Evolutionary conservation across 2,797 vertebrate species (phyloP), one percentile per base, ranked within the genome.

Genomic region (Sciurus vulgaris): DNA sequence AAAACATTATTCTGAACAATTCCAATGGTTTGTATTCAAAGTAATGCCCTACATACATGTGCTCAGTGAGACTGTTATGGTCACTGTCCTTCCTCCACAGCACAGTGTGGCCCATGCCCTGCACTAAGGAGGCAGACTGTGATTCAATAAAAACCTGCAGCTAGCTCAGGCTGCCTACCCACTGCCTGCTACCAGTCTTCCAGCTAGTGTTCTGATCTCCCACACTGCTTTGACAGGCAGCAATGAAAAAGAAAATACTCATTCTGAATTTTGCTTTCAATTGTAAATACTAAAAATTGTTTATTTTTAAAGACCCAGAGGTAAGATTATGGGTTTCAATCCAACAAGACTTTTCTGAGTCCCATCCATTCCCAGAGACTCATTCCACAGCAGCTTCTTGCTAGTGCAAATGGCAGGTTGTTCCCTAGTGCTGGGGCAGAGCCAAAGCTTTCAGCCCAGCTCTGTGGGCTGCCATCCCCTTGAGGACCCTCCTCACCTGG

Each of bases 1-100:
- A 92, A 91, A 84, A 81, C 8, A 49, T 93, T 44, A 78, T 63
- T 59, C 35, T 14, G 33, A 96, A 93, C 63, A 73, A 78, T 33
- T 91, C 74, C 35, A 78, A 90, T 24, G 41, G 35, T 59, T 59
- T 87, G 35, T 59, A 85, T 93, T 73, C 81, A 78, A 24, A 93
- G 73, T 56, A 73, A 56, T 12, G 22, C 22, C 73, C 86, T 49
- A 28, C 13, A 91, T 11, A 67, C 9, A 41, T 30, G 54, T 30
- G 56, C 49, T 74, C 38, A 67, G 72, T 8, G 33, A 61, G 69
- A 70, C 72, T 49, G 28, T 49, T n/a, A 41, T 1, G 63, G 33
- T 18, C 70, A 56, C 1, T 1, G 0, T 24, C 73, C 47, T 77
- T 77, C 70, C 30, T 51, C 49, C 11, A n/a, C 0, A n/a, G 77